Evolutionary conservation across 2,888 invertebrate species (phyloP).

Genomic region (Allacma fusca): DNA sequence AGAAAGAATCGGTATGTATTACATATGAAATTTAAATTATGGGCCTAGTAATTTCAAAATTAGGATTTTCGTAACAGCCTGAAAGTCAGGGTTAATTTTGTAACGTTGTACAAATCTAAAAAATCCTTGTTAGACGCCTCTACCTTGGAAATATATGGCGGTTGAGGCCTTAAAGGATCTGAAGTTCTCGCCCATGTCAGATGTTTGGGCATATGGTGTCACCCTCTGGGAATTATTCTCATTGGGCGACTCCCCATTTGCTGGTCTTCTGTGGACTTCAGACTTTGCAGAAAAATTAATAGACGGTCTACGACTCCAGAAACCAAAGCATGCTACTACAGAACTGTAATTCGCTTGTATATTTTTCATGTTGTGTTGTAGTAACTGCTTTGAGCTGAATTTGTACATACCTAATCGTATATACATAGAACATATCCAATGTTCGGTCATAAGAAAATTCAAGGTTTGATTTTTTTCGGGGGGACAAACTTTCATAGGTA

Average conservation of each 20-base stretch:
- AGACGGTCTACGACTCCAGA: background rate
- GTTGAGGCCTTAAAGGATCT: conserved; percentile 31
- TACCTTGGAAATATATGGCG: conserved; percentile 37
- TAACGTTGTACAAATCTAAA: too few species aligned
- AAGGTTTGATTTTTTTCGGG: too few species aligned
- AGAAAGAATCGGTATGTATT: conserved; percentile 7
- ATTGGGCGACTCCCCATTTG: conserved; percentile 24
- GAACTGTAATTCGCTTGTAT: conserved; percentile 28
- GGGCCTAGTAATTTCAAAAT: background rate
- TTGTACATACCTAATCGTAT: too few species aligned
- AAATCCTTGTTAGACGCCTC: conserved; percentile 21
- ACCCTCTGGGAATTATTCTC: conserved; percentile 41
- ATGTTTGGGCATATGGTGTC: conserved; percentile 38
- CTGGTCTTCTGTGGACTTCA: conserved; percentile 25
- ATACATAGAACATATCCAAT: too few species aligned
- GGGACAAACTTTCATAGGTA: too few species aligned
- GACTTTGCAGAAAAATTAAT: conserved; percentile 25
- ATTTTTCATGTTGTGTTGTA: background rate
- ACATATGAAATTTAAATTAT: too few species aligned
- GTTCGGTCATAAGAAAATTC: too few species aligned
- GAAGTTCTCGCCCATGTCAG: conserved; percentile 32
- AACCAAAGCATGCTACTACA: conserved; percentile 22
- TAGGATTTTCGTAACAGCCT: too few species aligned
- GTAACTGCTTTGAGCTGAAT: too few species aligned
- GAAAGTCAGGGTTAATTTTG: too few species aligned